Conservation (phyloP, 2,113 vertebrate species). For the Hepsetus odoe region DNA sequence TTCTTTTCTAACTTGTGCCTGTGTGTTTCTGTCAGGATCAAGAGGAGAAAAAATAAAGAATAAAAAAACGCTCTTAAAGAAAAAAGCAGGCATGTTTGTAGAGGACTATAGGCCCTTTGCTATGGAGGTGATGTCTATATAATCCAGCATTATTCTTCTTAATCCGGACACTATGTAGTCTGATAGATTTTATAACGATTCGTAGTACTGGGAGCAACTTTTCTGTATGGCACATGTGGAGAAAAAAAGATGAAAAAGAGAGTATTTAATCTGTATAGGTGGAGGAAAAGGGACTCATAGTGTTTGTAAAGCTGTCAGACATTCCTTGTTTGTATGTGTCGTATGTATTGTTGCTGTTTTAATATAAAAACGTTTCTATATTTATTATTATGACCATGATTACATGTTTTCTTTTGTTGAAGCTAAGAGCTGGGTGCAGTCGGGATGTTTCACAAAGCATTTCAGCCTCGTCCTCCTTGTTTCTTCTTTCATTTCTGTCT, state of each 20-base stretch:
- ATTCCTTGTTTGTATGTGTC: slow-evolving; percentile 99
- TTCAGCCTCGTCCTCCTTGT: slow-evolving; percentile 52
- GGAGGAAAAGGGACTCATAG: slow-evolving; percentile 87
- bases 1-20: slow-evolving; percentile 91
- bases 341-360: slow-evolving; percentile 99
- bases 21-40: slow-evolving; percentile 87
- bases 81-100: slow-evolving; percentile 88
- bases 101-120: slow-evolving; percentile 95
- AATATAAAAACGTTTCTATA: slow-evolving; percentile 96
- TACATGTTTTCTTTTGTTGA: slow-evolving; percentile 78
- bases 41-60: slow-evolving; percentile 56
- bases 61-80: slow-evolving; percentile 58
- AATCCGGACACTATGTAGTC: slow-evolving; percentile 99
- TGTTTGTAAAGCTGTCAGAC: slow-evolving; percentile 97
- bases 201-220: slow-evolving; percentile 92
- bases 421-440: slow-evolving; percentile 95
- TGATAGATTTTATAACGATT: slow-evolving; percentile 99
- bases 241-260: slow-evolving; percentile 63
- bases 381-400: slow-evolving; percentile 80
- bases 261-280: slow-evolving; percentile 80
- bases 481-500: slow-evolving; percentile 73
- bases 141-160: slow-evolving; percentile 87
- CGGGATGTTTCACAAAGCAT: slow-evolving; percentile 85
- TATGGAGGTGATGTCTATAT: slow-evolving; percentile 98
- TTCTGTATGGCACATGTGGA: slow-evolving; percentile 89